Evolutionary conservation across 2,888 invertebrate species (phyloP).

Genomic region (Mimachlamys varia): DNA sequence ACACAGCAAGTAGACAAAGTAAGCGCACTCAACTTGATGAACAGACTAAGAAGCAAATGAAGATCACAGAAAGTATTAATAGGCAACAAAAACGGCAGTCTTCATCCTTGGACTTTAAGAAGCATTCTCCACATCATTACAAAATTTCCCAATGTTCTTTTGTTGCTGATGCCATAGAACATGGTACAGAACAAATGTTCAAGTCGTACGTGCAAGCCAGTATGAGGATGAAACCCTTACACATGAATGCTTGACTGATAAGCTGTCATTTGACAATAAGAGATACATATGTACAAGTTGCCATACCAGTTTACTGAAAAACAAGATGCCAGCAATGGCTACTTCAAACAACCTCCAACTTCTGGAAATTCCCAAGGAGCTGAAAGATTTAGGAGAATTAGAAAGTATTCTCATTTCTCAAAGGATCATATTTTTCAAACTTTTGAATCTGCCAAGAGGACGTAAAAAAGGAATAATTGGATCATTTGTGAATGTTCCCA

Average conservation of each 20-base stretch:
- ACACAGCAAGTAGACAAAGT: neutral
- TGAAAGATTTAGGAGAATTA: conserved; percentile 37
- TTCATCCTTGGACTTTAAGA: neutral
- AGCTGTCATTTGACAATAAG: conserved; percentile 34
- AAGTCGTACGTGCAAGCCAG: neutral
- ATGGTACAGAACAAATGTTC: conserved; percentile 20
- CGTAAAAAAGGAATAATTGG: conserved; percentile 32
- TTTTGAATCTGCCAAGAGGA: conserved; percentile 29
- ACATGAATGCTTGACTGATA: neutral
- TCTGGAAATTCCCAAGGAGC: conserved; percentile 28
- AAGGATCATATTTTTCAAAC: conserved; percentile 37
- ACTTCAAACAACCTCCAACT: conserved; percentile 16
- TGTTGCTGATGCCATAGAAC: conserved; percentile 39
- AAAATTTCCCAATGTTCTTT: conserved; percentile 32
- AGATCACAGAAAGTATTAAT: neutral
- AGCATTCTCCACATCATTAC: neutral
- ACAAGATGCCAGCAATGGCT: conserved; percentile 35
- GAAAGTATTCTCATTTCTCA: conserved; percentile 37
- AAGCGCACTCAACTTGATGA: neutral
- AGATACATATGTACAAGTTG: conserved; percentile 37
- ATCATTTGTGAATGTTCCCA: conserved; percentile 19
- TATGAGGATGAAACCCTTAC: neutral
- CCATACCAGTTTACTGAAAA: neutral
- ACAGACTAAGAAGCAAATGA: neutral
- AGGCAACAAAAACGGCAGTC: neutral